Conservation (phyloP, 2,888 invertebrate genomes). For the Morpho achilles region DNA sequence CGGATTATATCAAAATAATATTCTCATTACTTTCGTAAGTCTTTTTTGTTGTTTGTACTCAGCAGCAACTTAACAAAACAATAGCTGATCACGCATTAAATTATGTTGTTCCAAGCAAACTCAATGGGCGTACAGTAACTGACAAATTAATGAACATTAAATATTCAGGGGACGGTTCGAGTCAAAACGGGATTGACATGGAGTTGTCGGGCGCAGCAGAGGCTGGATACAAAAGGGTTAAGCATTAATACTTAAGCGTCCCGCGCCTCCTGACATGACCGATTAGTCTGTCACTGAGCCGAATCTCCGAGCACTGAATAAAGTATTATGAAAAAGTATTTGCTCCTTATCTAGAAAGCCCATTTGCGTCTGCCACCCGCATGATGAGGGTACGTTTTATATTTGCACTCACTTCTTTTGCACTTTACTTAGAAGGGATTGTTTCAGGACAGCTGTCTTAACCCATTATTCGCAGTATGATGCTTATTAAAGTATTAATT, state of each 20-base stretch:
- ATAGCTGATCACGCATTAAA: slow-evolving; percentile 25
- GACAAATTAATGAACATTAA: slow-evolving; percentile 74
- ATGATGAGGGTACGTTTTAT: slow-evolving; percentile 67
- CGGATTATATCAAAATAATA: too few relatives aligned
- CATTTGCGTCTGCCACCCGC: slow-evolving; percentile 44
- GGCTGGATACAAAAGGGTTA: slow-evolving; percentile 67
- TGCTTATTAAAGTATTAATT: not conserved
- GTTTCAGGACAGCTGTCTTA: slow-evolving; percentile 19
- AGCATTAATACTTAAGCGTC: slow-evolving; percentile 70
- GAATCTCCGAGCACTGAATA: slow-evolving; percentile 69
- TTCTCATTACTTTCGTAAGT: not conserved
- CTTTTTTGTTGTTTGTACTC: not conserved
- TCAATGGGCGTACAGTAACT: slow-evolving; percentile 45
- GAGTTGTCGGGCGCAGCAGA: slow-evolving; percentile 57
- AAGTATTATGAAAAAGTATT: slow-evolving; percentile 75
- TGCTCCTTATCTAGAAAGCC: slow-evolving; percentile 61
- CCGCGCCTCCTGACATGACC: slow-evolving; percentile 65
- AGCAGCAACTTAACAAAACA: slow-evolving; percentile 4
- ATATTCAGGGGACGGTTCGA: slow-evolving; percentile 56
- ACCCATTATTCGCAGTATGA: slow-evolving; percentile 6
- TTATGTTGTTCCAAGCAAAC: slow-evolving; percentile 29
- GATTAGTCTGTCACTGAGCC: slow-evolving; percentile 74
- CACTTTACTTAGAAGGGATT: slow-evolving; percentile 22
- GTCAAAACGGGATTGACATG: slow-evolving; percentile 59
- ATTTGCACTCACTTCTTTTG: slow-evolving; percentile 34